Evolutionary conservation across 2,797 vertebrate species (phyloP), one percentile per base, ranked within the genome.

Genomic region (Protosalanx chinensis): DNA sequence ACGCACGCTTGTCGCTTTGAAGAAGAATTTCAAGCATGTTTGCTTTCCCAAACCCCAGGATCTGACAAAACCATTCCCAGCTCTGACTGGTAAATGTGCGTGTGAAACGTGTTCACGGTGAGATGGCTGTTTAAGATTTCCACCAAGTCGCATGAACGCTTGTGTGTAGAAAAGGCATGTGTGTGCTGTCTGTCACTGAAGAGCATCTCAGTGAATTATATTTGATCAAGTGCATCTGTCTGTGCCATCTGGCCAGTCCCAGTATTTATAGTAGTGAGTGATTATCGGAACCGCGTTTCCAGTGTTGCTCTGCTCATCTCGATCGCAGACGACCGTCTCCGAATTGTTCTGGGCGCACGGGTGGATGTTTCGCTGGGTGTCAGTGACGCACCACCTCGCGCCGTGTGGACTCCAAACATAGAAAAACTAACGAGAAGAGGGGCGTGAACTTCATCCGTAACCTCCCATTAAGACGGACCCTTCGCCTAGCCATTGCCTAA

Each of bases 381-480:
- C 83, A 73, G 85, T 88, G 89, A 89, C 87, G 87, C 86, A 88
- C 86, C 86, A 80, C 70, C 77, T 78, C 77, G 53, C 74, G 72
- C 63, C 53, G 79, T 35, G 77, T 84, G 84, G 82, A 83, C 80
- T 86, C 86, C 72, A 13, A 68, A 68, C 59, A 68, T 62, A 37
- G 46, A 79, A 73, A 12, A n/a, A 82, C 63, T 61, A 84, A 82
- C 74, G 84, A 83, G 85, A 82, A 30, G 79, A 88, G 87, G 90
- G 90, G 88, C 89, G 90, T 92, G 89, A 88, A 90, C 88, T 89
- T 76, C 77, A 72, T 73, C 74, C 71, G 73, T 67, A 70, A 72
- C 76, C 79, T 73, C 33, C 73, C 73, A 57, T 76, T 65, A 81
- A 76, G 74, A 80, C 58, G 73, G 73, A 69, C 74, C 53, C 29